A percentile compares a stretch with the other conserved stretches of the same genome.
phyloP scores from a whole-genome alignment of 2,888 invertebrate species.

The Xiphydria camelus region DNA sequence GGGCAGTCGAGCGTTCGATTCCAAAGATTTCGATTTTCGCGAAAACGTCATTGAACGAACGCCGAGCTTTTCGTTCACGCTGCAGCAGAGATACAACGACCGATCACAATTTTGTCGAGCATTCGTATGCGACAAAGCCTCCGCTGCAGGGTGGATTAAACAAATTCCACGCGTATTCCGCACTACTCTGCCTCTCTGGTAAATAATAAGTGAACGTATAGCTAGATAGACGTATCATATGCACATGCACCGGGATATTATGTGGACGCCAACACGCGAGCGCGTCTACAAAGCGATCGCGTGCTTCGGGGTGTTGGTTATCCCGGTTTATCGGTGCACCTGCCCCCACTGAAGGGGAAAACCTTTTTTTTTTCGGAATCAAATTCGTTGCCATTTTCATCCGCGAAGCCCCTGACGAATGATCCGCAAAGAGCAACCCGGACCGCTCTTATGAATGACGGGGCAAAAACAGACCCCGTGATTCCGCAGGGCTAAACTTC shows the following conservation, averaged over 20 bases:
- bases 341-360: no score
- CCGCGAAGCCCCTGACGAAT: constrained; percentile 23
- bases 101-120: constrained; percentile 42
- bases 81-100: constrained; percentile 44
- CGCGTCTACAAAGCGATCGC: constrained; percentile 38
- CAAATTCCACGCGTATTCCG: constrained; percentile 51
- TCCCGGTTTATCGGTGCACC: no score
- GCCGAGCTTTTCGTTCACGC: no score
- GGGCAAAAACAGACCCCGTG: constrained; percentile 39
- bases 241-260: constrained; percentile 19
- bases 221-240: neutral
- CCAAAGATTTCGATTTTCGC: no score
- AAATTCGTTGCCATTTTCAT: no score
- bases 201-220: constrained; percentile 28
- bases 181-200: constrained; percentile 42
- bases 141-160: constrained; percentile 47
- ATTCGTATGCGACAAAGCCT: constrained; percentile 46
- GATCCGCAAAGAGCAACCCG: constrained; percentile 11
- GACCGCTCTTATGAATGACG: constrained; percentile 49
- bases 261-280: constrained; percentile 7
- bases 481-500: neutral
- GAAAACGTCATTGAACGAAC: no score
- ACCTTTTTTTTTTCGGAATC: no score
- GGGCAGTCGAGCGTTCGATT: no score
- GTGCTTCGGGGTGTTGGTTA: constrained; percentile 35